phyloP scores from a whole-genome alignment of 23 tunicate species.

The Ascidia mentula region DNA sequence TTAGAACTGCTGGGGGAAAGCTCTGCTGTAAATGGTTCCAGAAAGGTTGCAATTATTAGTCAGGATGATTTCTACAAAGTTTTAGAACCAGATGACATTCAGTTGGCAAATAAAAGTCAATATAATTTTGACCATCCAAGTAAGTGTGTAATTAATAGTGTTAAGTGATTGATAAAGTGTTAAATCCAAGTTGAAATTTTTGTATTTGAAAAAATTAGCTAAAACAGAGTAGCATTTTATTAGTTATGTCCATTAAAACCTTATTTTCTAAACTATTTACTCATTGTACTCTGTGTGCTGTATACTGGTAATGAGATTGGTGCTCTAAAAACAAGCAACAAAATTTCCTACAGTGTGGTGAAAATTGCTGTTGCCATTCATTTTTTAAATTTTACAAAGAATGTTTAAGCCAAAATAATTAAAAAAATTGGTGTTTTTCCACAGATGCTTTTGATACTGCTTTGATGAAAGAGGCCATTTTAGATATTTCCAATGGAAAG shows the following conservation, averaged over 20 bases:
- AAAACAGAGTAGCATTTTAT: background rate
- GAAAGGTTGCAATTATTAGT: conserved; percentile 82
- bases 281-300: too few relatives aligned
- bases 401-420: too few relatives aligned
- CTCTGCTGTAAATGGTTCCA: conserved; percentile 37
- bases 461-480: conserved; percentile 58
- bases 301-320: too few relatives aligned
- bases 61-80: conserved; percentile 93
- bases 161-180: background rate
- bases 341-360: too few relatives aligned
- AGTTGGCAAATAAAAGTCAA: conserved; percentile 55
- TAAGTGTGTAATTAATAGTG: background rate
- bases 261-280: background rate
- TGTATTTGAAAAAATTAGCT: background rate
- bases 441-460: conserved; percentile 93
- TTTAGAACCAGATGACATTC: conserved; percentile 60
- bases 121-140: conserved; percentile 99
- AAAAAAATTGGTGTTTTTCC: too few relatives aligned
- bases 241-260: background rate
- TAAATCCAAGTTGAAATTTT: background rate
- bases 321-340: too few relatives aligned
- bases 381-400: too few relatives aligned
- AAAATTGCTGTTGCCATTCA: too few relatives aligned
- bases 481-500: conserved; percentile 63
- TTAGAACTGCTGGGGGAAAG: conserved; percentile 60